Evolutionary conservation across 2,888 invertebrate genomes (phyloP).

Genomic region (Clivina fossor): DNA sequence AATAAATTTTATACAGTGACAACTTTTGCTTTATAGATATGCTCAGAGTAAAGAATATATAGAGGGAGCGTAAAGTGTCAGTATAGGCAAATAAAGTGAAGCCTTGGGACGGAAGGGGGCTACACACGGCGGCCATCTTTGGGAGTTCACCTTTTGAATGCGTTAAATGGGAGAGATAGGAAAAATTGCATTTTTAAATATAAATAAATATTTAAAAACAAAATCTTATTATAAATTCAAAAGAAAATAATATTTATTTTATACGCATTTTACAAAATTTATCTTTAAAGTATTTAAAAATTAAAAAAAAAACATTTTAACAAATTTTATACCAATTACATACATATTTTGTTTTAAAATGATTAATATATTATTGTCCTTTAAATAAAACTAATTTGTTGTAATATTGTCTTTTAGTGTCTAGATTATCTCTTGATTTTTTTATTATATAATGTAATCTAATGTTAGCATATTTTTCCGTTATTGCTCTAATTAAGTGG

Average conservation of each 20-base stretch:
- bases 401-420: neutral
- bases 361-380: neutral
- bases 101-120: conserved; percentile 10
- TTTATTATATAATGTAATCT: conserved; percentile 31
- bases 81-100: neutral
- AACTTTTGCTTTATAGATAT: no score
- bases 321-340: no score
- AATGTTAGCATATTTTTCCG: conserved; percentile 31
- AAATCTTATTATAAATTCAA: neutral
- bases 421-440: neutral
- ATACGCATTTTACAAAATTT: no score
- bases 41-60: no score
- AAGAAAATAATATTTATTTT: neutral
- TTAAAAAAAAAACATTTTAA: no score
- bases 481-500: conserved; percentile 27
- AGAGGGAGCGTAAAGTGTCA: neutral
- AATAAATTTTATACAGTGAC: no score
- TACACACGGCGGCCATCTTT: neutral
- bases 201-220: neutral
- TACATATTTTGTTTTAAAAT: no score
- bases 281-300: no score
- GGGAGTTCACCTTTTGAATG: neutral
- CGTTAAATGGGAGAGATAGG: neutral
- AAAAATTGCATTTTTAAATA: neutral
- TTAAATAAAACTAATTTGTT: neutral